Conservation (phyloP, 2,797 vertebrate species). For the Sebastiscus tertius region DNA sequence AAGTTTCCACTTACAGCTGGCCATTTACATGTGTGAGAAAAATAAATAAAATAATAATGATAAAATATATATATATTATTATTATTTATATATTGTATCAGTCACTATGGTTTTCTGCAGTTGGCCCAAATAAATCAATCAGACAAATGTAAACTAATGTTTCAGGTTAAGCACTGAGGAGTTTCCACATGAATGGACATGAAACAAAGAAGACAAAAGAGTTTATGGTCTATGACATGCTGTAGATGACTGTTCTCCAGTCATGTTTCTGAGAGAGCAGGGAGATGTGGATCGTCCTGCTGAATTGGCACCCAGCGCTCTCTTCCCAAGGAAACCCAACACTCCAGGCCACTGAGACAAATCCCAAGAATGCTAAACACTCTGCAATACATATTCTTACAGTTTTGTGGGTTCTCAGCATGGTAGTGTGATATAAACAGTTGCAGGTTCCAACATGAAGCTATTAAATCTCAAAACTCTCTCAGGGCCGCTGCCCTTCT, state of each 20-base stretch:
- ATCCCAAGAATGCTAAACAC: constrained; percentile 65
- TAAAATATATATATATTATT: neutral
- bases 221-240: no score
- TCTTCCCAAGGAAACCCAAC: constrained; percentile 50
- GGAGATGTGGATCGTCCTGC: neutral
- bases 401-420: constrained; percentile 39
- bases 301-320: neutral
- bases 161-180: neutral
- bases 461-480: constrained; percentile 13
- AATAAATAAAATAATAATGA: neutral
- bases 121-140: neutral
- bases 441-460: constrained; percentile 38
- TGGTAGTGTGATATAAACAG: constrained; percentile 41
- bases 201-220: no score
- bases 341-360: constrained; percentile 42
- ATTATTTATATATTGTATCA: no score
- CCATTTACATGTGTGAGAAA: neutral
- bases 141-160: neutral
- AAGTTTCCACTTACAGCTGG: neutral
- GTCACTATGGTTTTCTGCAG: neutral
- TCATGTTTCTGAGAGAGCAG: constrained; percentile 10
- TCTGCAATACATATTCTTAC: constrained; percentile 53
- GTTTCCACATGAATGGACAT: neutral
- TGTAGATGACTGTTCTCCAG: neutral
- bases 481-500: constrained; percentile 1